Conservation (phyloP, 2,113 vertebrate genomes). For the Melanostigma gelatinosum region DNA sequence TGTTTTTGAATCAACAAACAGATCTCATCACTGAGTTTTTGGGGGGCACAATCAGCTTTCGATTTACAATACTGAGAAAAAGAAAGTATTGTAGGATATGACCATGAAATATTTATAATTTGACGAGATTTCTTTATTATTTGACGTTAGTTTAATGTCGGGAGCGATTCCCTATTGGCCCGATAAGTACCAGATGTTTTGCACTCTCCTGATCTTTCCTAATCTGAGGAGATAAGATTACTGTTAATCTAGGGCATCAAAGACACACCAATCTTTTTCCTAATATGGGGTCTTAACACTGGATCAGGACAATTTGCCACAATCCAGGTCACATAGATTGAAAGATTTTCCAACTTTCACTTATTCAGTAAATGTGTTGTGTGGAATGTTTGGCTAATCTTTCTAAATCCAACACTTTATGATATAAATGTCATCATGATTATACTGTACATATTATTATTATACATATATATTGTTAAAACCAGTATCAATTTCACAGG, state of each 20-base stretch:
- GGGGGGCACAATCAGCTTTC: slow-evolving; percentile 4
- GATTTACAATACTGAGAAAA: neutral
- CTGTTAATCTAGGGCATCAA: slow-evolving; percentile 76
- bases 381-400: neutral
- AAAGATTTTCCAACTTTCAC: slow-evolving; percentile 57
- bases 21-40: slow-evolving; percentile 5
- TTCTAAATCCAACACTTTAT: neutral
- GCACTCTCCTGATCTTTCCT: slow-evolving; percentile 60
- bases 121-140: slow-evolving; percentile 23
- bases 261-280: slow-evolving; percentile 75
- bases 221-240: slow-evolving; percentile 74
- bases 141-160: slow-evolving; percentile 16
- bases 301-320: slow-evolving; percentile 74
- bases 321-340: slow-evolving; percentile 71
- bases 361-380: slow-evolving; percentile 6
- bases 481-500: neutral
- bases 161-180: slow-evolving; percentile 51
- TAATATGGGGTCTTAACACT: slow-evolving; percentile 82
- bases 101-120: neutral
- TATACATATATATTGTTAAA: neutral
- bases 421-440: neutral
- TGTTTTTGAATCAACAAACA: slow-evolving; percentile 31
- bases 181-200: slow-evolving; percentile 65
- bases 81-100: neutral
- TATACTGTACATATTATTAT: no score